Base-by-base conservation (phyloP, 2,797 vertebrate species). In the Dromococcyx pavoninus region DNA sequence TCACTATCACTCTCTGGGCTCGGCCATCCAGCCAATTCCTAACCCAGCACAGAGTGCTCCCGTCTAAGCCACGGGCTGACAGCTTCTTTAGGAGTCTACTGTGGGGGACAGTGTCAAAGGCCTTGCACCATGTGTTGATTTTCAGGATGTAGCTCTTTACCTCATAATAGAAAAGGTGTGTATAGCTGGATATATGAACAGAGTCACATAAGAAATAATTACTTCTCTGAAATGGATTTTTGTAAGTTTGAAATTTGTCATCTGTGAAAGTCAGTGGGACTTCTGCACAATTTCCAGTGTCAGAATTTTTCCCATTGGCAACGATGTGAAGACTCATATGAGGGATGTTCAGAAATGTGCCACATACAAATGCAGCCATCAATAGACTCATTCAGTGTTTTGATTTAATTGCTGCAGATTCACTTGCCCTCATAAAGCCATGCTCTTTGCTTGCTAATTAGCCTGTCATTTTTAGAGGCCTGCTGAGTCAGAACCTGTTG, bases 341-440 rank as follows among this genome's bases (percentile, higher is more conserved):
- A 54, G 24, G 18, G 24, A 33, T 83, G 11, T 65, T 84, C 30
- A 84, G 70, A 82, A 93, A 76, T 10, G 7, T 71, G 5, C 48
- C 1, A 13, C 57, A 83, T 83, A 64, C 22, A 73, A 65, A 44
- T 0, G 0, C 1, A 3, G 21, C n/a, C 25, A 75, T 78, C 62
- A 33, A 37, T 13, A 81, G 25, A 39, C 19, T 58, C n/a, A 10
- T 56, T 51, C 24, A 23, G 37, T 28, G 11, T 43, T 35, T 66
- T 73, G 60, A 54, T 70, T 87, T 82, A 3, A 2, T 60, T 86
- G 50, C 46, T 44, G 11, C 17, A 66, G 39, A 30, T 66, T 35
- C 62, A 25, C 51, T 83, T 87, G 56, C 65, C 51, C 23, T 79
- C 27, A 48, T 13, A 35, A 64, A 66, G 37, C 51, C 6, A 0